Conservation (phyloP, 2,888 invertebrate species). For the Tiliacea aurago region DNA sequence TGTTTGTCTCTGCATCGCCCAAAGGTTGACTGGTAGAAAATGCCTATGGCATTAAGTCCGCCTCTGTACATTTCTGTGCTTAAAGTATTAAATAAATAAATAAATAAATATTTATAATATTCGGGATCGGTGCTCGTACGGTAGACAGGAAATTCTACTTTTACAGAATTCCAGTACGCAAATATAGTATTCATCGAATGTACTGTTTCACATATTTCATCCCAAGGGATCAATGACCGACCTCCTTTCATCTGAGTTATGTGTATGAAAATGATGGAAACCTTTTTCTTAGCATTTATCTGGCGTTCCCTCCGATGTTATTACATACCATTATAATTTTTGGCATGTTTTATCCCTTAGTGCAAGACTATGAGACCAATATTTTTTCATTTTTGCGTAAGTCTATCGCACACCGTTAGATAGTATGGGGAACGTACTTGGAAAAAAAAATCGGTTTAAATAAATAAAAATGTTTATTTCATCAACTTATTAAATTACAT, state of each 20-base stretch:
- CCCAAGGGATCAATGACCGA: slow-evolving; percentile 31
- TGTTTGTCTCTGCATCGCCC: no score
- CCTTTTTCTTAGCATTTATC: slow-evolving; percentile 42
- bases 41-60: no score
- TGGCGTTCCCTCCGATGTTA: slow-evolving; percentile 5
- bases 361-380: not conserved
- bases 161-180: slow-evolving; percentile 41
- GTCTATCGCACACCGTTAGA: no score
- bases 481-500: no score
- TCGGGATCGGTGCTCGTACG: slow-evolving; percentile 15
- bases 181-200: slow-evolving; percentile 42
- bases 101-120: no score
- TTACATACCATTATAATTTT: slow-evolving; percentile 31
- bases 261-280: slow-evolving; percentile 5
- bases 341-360: not conserved
- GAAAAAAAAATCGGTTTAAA: no score
- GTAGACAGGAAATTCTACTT: slow-evolving; percentile 32
- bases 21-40: no score
- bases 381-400: not conserved
- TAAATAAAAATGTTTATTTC: no score
- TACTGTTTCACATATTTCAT: slow-evolving; percentile 25
- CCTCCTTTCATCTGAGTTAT: slow-evolving; percentile 23
- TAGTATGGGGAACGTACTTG: not conserved
- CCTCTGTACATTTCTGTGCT: no score
- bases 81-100: no score